Percentiles rank a stretch among this genome's conserved stretches.
These are phyloP conservation scores for Rutilus rutilus DNA, from an alignment of 2,113 vertebrate species.

Conservation along the genomic window DNA sequence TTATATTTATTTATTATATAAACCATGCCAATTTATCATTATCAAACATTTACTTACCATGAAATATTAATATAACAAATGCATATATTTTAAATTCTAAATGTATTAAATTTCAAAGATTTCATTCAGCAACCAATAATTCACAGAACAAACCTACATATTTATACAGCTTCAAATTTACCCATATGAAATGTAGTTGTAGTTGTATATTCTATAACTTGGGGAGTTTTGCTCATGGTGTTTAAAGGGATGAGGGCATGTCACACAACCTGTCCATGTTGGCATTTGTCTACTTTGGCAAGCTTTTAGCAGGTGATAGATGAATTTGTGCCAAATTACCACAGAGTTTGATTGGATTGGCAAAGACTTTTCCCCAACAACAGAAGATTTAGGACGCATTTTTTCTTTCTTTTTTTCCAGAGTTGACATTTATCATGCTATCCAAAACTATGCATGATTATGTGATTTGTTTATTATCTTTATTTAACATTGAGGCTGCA, in stretches of 20 bases:
- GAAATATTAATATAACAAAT: not conserved
- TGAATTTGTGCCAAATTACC: not conserved
- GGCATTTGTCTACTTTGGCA: slow-evolving; percentile 19
- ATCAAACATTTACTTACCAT: not conserved
- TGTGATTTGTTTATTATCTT: not conserved
- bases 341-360: slow-evolving; percentile 13
- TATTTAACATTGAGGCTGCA: not conserved
- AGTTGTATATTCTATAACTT: not conserved
- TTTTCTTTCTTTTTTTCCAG: not conserved
- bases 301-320: slow-evolving; percentile 13
- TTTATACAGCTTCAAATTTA: not conserved
- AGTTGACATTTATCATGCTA: not conserved
- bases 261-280: slow-evolving; percentile 22
- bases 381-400: not conserved
- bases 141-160: not conserved
- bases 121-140: not conserved
- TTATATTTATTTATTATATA: not conserved
- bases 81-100: too few relatives aligned
- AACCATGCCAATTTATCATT: not conserved
- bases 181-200: not conserved
- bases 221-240: slow-evolving; percentile 8
- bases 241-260: not conserved
- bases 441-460: not conserved
- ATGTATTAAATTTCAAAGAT: not conserved
- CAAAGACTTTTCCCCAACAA: not conserved